Evolutionary conservation across 1,140 invertebrate species (phyloP).

Genomic region (Venturia canescens): DNA sequence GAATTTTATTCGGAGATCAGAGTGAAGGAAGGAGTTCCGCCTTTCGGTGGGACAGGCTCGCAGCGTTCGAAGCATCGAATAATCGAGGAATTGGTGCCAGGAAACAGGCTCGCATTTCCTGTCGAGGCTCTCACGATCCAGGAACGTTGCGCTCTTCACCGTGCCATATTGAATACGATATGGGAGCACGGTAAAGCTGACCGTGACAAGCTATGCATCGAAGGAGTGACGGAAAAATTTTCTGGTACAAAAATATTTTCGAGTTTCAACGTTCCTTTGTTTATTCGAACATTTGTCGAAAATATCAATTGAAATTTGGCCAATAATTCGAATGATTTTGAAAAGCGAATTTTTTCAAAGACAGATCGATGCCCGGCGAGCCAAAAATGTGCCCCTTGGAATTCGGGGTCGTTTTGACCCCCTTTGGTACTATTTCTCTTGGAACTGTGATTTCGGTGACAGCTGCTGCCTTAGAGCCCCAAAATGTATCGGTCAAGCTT

Average conservation of each 20-base stretch:
- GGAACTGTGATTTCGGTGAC: constrained; percentile 79
- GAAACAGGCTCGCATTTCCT: constrained; percentile 72
- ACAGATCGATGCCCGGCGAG: constrained; percentile 45
- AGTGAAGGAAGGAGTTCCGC: constrained; percentile 76
- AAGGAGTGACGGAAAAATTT: constrained; percentile 56
- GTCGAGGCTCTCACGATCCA: constrained; percentile 71
- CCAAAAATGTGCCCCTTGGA: constrained; percentile 77
- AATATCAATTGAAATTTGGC: too few relatives aligned
- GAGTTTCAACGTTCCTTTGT: too few relatives aligned
- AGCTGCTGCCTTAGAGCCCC: constrained; percentile 78
- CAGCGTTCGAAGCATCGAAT: constrained; percentile 80
- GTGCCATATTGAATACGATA: constrained; percentile 79
- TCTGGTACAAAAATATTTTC: constrained; percentile 60
- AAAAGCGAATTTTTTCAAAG: constrained; percentile 23
- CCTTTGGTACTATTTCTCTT: constrained; percentile 78
- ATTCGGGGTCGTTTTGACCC: constrained; percentile 79
- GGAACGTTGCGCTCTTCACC: constrained; percentile 80
- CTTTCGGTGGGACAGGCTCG: constrained; percentile 78
- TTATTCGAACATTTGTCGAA: too few relatives aligned
- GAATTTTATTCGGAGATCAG: constrained; percentile 73
- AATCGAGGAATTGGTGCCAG: constrained; percentile 80
- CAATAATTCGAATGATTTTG: too few relatives aligned
- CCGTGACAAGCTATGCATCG: constrained; percentile 75
- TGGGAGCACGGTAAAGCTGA: constrained; percentile 76
- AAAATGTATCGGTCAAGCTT: constrained; percentile 73